phyloP scores from a whole-genome alignment of 1,140 invertebrate genomes.

The Leguminivora glycinivorella region DNA sequence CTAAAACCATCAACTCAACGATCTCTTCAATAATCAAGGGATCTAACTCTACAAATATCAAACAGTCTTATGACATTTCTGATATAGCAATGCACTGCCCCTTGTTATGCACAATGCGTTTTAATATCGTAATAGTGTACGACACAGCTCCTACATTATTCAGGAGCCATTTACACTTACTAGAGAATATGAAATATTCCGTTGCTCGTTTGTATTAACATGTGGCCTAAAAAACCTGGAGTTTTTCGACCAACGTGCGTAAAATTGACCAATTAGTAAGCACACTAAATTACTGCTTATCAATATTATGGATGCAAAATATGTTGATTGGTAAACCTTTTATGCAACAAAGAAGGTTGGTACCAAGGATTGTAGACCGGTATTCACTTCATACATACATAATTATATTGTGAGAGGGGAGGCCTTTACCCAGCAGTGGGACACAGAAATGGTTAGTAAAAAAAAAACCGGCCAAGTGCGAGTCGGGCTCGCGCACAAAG shows the following conservation, averaged over 20 bases:
- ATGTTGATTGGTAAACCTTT: not conserved
- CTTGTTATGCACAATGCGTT: conserved; percentile 19
- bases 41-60: not conserved
- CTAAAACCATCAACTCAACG: not conserved
- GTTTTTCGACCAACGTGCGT: not conserved
- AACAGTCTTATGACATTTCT: not conserved
- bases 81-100: not conserved
- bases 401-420: too few relatives aligned
- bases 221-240: conserved; percentile 10
- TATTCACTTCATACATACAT: too few relatives aligned
- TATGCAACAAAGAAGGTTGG: too few relatives aligned
- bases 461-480: too few relatives aligned
- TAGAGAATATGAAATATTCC: conserved; percentile 15
- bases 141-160: conserved; percentile 14
- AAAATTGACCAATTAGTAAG: conserved; percentile 8
- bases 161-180: conserved; percentile 1
- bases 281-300: not conserved
- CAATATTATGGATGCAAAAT: conserved; percentile 7
- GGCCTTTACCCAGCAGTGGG: too few relatives aligned
- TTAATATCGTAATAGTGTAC: conserved; percentile 27
- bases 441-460: too few relatives aligned
- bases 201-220: conserved; percentile 7
- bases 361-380: too few relatives aligned
- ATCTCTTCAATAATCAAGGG: not conserved
- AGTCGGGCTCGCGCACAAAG: too few relatives aligned